Evolutionary conservation across 2,113 vertebrate species (phyloP).

Genomic region (Tachysurus vachellii): DNA sequence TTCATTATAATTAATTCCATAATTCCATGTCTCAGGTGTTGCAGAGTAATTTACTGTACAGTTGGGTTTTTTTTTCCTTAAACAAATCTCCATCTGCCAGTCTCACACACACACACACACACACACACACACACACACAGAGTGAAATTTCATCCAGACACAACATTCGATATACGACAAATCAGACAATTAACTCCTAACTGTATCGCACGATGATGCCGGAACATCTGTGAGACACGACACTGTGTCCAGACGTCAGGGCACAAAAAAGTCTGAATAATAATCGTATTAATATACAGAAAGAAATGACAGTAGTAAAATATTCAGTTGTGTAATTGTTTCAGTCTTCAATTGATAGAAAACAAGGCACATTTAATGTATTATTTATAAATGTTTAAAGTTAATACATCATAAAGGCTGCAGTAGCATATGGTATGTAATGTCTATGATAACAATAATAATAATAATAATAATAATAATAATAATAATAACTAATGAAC

Average conservation of each 20-base stretch:
- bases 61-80: neutral
- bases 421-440: neutral
- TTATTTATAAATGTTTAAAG: slow-evolving; percentile 72
- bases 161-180: slow-evolving; percentile 51
- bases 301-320: neutral
- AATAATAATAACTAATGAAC: neutral
- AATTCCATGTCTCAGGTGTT: slow-evolving; percentile 53
- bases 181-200: slow-evolving; percentile 44
- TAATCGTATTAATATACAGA: neutral
- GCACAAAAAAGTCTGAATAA: slow-evolving; percentile 11
- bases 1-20: slow-evolving; percentile 14
- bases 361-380: slow-evolving; percentile 82
- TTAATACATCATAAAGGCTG: neutral
- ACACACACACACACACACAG: slow-evolving; percentile 43
- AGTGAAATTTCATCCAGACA: slow-evolving; percentile 69
- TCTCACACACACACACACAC: too few relatives aligned
- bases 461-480: slow-evolving; percentile 5
- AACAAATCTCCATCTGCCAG: slow-evolving; percentile 62
- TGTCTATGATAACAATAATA: neutral
- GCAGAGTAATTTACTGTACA: slow-evolving; percentile 18
- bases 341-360: neutral
- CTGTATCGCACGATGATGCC: slow-evolving; percentile 37
- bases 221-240: slow-evolving; percentile 8
- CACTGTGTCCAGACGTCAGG: neutral
- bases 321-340: neutral